phyloP scores from a whole-genome alignment of 1,140 invertebrate species.

The Littorina saxatilis region DNA sequence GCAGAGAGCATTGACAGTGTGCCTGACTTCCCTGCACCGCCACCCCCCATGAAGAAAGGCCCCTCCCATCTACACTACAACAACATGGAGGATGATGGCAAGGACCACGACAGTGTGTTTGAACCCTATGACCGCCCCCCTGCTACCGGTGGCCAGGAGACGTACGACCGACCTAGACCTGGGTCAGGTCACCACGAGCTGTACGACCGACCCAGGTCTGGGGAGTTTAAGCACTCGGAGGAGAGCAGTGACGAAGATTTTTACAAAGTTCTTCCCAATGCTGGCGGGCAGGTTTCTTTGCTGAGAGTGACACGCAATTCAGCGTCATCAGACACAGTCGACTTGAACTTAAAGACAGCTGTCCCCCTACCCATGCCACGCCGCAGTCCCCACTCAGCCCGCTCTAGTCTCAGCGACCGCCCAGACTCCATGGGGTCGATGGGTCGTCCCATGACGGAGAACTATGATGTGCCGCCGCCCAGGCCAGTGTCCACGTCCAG shows the following conservation, averaged over 20 bases:
- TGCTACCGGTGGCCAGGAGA: background rate
- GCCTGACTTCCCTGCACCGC: slow-evolving; percentile 64
- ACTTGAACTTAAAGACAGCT: slow-evolving; percentile 34
- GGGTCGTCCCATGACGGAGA: slow-evolving; percentile 28
- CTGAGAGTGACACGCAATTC: slow-evolving; percentile 40
- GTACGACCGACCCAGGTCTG: slow-evolving; percentile 53
- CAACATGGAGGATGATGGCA: slow-evolving; percentile 39
- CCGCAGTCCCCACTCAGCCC: slow-evolving; percentile 28
- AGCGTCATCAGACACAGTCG: slow-evolving; percentile 41
- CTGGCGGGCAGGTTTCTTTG: background rate
- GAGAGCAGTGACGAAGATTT: background rate
- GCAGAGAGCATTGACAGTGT: slow-evolving; percentile 63
- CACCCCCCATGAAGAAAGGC: slow-evolving; percentile 51
- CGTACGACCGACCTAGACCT: slow-evolving; percentile 35
- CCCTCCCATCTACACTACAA: slow-evolving; percentile 39
- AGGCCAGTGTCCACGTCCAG: slow-evolving; percentile 34
- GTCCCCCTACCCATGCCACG: slow-evolving; percentile 52
- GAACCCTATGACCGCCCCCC: slow-evolving; percentile 53
- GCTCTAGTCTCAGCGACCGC: slow-evolving; percentile 8
- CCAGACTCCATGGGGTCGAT: slow-evolving; percentile 22
- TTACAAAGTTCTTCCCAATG: slow-evolving; percentile 26
- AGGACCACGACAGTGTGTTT: slow-evolving; percentile 32
- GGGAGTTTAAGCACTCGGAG: background rate
- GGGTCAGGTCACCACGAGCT: slow-evolving; percentile 43
- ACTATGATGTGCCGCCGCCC: slow-evolving; percentile 55